phyloP scores from a whole-genome alignment of 2,797 vertebrate genomes.

The Rhabdophis nuchalis region DNA sequence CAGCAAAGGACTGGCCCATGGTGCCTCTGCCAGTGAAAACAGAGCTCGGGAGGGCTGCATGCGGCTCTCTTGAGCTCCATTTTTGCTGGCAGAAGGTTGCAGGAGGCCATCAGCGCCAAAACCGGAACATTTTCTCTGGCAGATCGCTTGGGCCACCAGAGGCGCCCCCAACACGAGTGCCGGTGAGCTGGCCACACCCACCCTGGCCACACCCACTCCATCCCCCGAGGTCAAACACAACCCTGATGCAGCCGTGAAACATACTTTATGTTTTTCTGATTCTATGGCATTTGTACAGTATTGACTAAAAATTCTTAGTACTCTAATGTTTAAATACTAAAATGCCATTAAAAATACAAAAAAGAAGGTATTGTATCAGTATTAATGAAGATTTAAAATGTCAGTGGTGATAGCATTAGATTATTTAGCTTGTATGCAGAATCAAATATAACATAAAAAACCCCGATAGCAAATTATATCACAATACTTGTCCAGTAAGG shows the following conservation, averaged over 20 bases:
- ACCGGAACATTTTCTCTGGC: no score
- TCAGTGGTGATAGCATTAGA: neutral
- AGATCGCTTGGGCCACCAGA: no score
- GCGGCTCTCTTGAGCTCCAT: no score
- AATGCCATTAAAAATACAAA: neutral
- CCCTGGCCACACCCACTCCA: no score
- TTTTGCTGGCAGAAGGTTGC: no score
- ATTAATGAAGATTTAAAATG: neutral
- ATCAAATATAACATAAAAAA: neutral
- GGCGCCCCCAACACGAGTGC: no score
- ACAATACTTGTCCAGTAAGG: neutral
- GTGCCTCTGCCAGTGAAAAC: no score
- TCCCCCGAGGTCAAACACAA: no score
- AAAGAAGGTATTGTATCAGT: neutral
- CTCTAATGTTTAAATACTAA: neutral
- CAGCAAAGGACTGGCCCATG: no score
- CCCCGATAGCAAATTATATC: neutral
- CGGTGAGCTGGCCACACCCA: no score
- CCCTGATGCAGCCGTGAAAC: neutral
- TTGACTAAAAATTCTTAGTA: neutral
- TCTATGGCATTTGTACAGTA: neutral
- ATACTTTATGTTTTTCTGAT: neutral
- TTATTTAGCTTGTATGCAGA: neutral
- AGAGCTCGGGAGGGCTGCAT: no score
- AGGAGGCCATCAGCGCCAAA: no score